Evolutionary conservation across 2,888 invertebrate species (phyloP), one percentile per base, ranked within the genome.

Genomic region (Trilocha varians): DNA sequence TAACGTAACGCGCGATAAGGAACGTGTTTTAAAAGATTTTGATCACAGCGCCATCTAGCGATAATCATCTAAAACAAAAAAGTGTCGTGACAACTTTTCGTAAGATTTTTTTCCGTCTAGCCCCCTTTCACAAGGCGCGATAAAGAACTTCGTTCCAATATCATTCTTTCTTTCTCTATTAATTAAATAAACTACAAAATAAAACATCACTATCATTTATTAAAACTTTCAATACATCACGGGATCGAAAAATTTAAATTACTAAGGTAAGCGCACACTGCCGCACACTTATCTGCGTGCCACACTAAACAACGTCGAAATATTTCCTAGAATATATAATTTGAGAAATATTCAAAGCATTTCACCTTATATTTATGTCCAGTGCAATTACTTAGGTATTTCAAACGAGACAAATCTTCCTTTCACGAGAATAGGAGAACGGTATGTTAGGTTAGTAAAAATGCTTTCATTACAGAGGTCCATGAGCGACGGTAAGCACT

Each of bases 311-410:
- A 51, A 53, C 51, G 52, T 52, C 52, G 39, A 57, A 55, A 55
- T 53, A 55, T 53, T 57, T 54, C 53, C 54, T 38, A 52, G 55
- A 50, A 49, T 51, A 48, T 64, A 57, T 67, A 71, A 71, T 71
- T 71, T 71, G 32, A 45, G 52, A 68, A 65, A 59, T 49, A 71
- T 71, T 55, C 52, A 47, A 61, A 59, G 52, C 57, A 70, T 71
- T 63, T 55, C 47, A 55, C 46, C 53, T 47, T 39, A 36, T 51
- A 47, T 44, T 48, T 55, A 55, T 50, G 56, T 58, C 48, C 45
- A 50, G 49, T 49, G 44, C 69, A 65, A 69, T 70, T 72, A 72
- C 59, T 48, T 35, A 32, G 59, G 67, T 50, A 66, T 63, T 53
- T 53, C 50, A 45, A 52, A 52, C 51, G 55, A 44, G 55, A 47